Evolutionary conservation across 2,888 invertebrate species (phyloP).

Genomic region (Automeris io): DNA sequence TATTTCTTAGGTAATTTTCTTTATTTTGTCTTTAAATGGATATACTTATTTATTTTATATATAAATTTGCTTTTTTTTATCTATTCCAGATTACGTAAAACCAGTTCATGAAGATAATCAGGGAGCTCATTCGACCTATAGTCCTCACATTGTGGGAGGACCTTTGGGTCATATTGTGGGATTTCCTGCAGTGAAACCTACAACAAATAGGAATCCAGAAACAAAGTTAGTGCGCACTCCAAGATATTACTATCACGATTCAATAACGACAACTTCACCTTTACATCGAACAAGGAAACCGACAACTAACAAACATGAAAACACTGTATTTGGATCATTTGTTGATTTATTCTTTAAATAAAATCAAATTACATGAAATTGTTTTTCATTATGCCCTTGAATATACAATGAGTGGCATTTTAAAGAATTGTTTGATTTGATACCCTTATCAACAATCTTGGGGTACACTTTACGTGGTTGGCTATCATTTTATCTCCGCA

Average conservation of each 20-base stretch:
- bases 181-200: conserved; percentile 38
- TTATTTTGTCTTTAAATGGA: no score
- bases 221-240: conserved; percentile 5
- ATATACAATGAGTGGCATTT: no score
- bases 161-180: conserved; percentile 48
- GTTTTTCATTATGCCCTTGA: no score
- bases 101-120: conserved; percentile 51
- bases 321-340: conserved; percentile 53
- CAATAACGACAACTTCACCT: conserved; percentile 15
- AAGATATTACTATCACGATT: conserved; percentile 13
- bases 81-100: conserved; percentile 45
- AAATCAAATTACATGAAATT: conserved; percentile 15
- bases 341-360: conserved; percentile 58
- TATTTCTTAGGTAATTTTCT: no score
- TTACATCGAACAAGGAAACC: conserved; percentile 20
- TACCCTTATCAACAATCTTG: no score
- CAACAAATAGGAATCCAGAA: conserved; percentile 10
- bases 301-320: conserved; percentile 29
- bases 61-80: no score
- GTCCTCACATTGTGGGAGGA: conserved; percentile 51
- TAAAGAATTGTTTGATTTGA: no score
- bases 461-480: no score
- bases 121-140: conserved; percentile 35
- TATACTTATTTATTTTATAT: no score
- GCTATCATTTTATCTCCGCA: no score